Evolutionary conservation across 2,888 invertebrate genomes (phyloP).

Genomic region (Plagodis pulveraria): DNA sequence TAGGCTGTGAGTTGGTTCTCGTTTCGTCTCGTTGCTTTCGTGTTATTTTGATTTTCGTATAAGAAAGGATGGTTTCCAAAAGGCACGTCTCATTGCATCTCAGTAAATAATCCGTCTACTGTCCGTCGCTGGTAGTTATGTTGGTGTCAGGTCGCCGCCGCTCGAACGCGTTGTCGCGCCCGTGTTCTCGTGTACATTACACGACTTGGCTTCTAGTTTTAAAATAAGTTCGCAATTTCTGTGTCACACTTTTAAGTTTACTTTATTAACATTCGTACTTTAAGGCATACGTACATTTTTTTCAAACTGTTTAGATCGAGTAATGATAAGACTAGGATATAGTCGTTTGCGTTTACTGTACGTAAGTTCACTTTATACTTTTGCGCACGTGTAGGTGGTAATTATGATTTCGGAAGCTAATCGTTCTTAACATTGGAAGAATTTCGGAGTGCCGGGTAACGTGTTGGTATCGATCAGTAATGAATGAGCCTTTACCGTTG

Average conservation of each 20-base stretch:
- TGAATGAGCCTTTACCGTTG: conserved; percentile 54
- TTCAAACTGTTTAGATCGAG: conserved; percentile 67
- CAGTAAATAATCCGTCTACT: conserved; percentile 81
- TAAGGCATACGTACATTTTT: conserved; percentile 62
- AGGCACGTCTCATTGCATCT: conserved; percentile 82
- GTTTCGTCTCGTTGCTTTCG: conserved; percentile 74
- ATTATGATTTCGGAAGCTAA: conserved; percentile 78
- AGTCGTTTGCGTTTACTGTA: conserved; percentile 76
- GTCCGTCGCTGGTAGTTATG: conserved; percentile 77
- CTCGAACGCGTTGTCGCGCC: conserved; percentile 71
- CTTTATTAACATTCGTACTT: conserved; percentile 73
- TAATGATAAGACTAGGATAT: conserved; percentile 72
- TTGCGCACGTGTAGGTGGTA: conserved; percentile 76
- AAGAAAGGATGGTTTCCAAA: conserved; percentile 70
- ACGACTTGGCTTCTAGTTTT: conserved; percentile 79
- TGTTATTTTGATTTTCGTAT: conserved; percentile 59
- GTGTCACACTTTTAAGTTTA: conserved; percentile 65
- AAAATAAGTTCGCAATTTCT: conserved; percentile 72
- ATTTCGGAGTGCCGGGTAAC: conserved; percentile 71
- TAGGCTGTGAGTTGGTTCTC: conserved; percentile 84
- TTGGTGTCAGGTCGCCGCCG: conserved; percentile 50
- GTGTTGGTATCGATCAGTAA: conserved; percentile 54
- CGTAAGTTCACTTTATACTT: conserved; percentile 80
- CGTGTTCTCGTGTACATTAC: conserved; percentile 71
- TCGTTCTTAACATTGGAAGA: conserved; percentile 72